These are phyloP conservation scores for Pogoniulus pusillus DNA, from an alignment of 2,797 vertebrate species.

Conservation along the genomic window DNA sequence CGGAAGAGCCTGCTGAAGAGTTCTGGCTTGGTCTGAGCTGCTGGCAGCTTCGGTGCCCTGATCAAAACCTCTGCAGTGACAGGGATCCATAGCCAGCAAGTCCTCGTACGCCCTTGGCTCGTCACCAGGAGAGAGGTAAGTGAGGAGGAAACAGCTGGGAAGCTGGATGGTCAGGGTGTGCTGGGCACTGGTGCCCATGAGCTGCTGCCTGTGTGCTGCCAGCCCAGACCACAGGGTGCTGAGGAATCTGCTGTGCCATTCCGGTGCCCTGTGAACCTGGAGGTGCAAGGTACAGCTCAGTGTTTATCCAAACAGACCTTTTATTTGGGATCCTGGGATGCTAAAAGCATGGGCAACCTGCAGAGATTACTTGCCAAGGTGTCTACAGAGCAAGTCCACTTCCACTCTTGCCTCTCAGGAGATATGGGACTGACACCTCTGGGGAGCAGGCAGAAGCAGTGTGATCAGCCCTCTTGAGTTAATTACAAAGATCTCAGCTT, in stretches of 20 bases:
- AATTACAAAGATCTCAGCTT: not conserved
- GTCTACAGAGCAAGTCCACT: not conserved
- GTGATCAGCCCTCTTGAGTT: not conserved
- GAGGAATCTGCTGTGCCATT: not conserved
- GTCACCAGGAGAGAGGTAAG: constrained; percentile 41
- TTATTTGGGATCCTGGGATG: not conserved
- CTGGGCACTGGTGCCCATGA: accelerated
- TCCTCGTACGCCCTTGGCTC: not conserved
- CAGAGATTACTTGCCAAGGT: not conserved
- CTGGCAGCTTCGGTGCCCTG: not conserved
- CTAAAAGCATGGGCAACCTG: not conserved
- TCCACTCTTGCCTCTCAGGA: not conserved
- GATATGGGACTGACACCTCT: not conserved
- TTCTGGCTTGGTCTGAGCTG: not conserved
- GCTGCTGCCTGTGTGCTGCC: not conserved
- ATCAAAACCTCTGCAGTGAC: not conserved
- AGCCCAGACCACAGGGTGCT: accelerated
- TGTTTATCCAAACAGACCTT: not conserved
- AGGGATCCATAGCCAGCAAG: not conserved
- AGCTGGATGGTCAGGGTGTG: accelerated
- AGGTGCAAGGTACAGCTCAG: not conserved
- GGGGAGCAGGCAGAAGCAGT: not conserved
- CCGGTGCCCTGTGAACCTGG: accelerated
- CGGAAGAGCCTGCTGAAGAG: not conserved
- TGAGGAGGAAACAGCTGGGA: not conserved